Conservation (phyloP, 2,888 invertebrate species). For the Papilio demoleus region DNA sequence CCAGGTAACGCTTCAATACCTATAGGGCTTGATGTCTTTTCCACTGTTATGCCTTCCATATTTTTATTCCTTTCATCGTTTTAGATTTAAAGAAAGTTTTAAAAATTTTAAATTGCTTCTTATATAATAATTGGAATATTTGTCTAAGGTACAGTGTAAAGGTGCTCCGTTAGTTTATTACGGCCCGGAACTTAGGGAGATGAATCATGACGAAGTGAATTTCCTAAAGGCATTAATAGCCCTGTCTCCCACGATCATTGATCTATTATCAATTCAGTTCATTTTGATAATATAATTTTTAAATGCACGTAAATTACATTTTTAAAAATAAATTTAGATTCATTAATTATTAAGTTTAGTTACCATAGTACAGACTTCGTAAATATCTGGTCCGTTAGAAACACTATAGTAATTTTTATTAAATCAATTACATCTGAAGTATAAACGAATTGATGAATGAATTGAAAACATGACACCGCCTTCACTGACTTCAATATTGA, state of each 20-base stretch:
- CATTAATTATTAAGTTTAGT: no score
- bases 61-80: no score
- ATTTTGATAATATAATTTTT: constrained; percentile 51
- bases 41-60: not conserved
- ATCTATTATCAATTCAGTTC: constrained; percentile 54
- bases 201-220: constrained; percentile 49
- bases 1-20: not conserved
- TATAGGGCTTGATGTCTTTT: not conserved
- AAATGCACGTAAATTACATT: not conserved
- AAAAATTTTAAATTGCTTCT: no score
- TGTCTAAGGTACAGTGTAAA: constrained; percentile 36
- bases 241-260: constrained; percentile 47
- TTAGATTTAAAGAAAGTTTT: no score
- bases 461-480: no score
- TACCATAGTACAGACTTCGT: no score
- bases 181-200: constrained; percentile 43
- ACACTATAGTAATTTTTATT: no score
- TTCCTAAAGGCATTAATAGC: constrained; percentile 41
- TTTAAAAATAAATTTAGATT: no score
- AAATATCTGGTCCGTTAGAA: no score
- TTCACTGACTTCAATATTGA: not conserved
- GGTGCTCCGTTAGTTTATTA: constrained; percentile 45
- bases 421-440: no score
- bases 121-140: constrained; percentile 22
- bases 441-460: no score